Base-by-base conservation (phyloP, 2,888 invertebrate genomes). In the Furcula furcula region DNA sequence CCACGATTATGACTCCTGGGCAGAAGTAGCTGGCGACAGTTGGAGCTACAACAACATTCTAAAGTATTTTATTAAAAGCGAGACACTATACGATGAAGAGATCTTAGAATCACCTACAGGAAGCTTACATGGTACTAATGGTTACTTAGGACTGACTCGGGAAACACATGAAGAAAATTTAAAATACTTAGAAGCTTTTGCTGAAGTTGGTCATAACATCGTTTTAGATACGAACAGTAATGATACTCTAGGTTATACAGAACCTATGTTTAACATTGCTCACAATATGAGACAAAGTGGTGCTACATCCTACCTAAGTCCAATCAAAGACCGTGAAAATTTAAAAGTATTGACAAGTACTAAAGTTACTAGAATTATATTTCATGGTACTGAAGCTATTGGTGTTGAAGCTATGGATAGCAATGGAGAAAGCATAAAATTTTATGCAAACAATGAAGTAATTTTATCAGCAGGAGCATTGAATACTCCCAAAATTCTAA, bases 391-490 rank as follows among this genome's bases (percentile, higher is more conserved):
- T 1, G 57, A 54, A 5, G 53, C 42, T 5, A 50, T 46, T 3
- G 71, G 72, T 2, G 65, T 75, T 0, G 25, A 46, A 23, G 32
- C 9, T 25, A 38, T 39, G 40, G 45, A 7, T 11, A 34, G 15
- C 4, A 26, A 38, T 11, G 40, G 43, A 29, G 29, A 34, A 2
- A 43, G 31, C 6, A 43, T 60, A 6, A 51, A 35, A 0, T 32
- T 61, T 2, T 38, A 33, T 9, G 55, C 67, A 0, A 49, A 43
- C 0, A 59, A 44, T 14, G 66, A 71, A 36, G 55, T 74, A 0
- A 55, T 73, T 6, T 4, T 73, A 10, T 45, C 61, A 0, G 64
- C 65, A 2, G 74, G 70, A 7, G 55, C 68, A 0, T 29, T 75
- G 3, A 61, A 52, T 10, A 47, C 63, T n/a, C 63, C 75, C 0